Base-by-base conservation (phyloP, 2,113 vertebrate genomes). In the Xiphorhynchus elegans region DNA sequence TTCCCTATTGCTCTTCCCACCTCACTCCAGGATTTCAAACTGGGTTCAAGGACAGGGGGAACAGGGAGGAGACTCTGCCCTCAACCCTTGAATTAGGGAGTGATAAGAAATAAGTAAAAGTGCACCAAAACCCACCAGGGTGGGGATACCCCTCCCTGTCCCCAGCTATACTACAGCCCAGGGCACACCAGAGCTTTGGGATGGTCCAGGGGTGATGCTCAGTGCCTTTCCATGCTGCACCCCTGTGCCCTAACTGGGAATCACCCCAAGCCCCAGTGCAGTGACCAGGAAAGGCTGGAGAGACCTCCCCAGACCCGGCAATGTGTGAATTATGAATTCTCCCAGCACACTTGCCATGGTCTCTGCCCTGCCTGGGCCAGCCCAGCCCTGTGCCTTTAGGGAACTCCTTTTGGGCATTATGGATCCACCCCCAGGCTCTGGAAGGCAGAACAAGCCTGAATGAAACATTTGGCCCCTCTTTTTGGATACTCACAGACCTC, bases 121-220 rank as follows among this genome's bases (percentile, higher is more conserved):
- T 6, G 5, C 42, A 9, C 28, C 42, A 17, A 80, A 63, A 5
- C 28, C 44, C 62, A 15, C 21, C 10, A 7, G 39, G 62, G 58
- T 0, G 2, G n/a, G 37, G 47, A 12, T 9, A 2, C 26, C 18
- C 33, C 18, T 62, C 53, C 23, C 23, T 19, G 18, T 16, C 4
- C 37, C 11, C 11, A 2, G 0, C 0, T 2, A 5, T 2, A 18
- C 59, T 59, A 31, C 81, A 52, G 85, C 33, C 33, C 52, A 14
- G 63, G 5, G 5, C 1, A 1, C 49, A 7, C 10, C 16, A 10
- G 62, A 50, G n/a, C n/a, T 37, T 24, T 4, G 14, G n/a, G 17
- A 17, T 0, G 1, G 42, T 50, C 33, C 47, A 26, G 40, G 13
- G 0, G 0, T 1, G 18, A 23, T 26, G 42, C 31, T 47, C 5